These are phyloP conservation scores for Procavia capensis DNA, from an alignment of 2,113 vertebrate genomes.

Conservation along the genomic window DNA sequence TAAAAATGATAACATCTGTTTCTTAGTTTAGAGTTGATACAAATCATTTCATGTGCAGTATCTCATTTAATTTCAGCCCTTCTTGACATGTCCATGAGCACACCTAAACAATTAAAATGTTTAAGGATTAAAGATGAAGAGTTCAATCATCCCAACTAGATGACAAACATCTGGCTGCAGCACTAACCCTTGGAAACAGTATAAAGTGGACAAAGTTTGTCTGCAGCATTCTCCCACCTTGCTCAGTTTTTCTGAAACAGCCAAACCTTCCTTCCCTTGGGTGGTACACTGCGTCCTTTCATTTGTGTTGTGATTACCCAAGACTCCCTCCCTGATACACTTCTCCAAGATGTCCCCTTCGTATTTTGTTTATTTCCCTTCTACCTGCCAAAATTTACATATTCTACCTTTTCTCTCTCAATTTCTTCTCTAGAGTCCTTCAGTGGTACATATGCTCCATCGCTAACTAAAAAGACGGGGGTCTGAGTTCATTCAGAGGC, in stretches of 20 bases:
- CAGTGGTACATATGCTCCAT: not conserved
- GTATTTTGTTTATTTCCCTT: not conserved
- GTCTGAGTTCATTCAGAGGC: not conserved
- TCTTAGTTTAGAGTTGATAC: constrained; percentile 47
- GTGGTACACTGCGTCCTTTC: not conserved
- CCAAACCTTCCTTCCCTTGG: not conserved
- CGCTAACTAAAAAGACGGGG: not conserved
- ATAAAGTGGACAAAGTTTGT: not conserved
- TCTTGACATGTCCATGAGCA: constrained; percentile 64
- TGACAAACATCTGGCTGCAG: constrained; percentile 55
- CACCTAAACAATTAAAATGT: constrained; percentile 63
- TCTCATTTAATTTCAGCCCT: constrained; percentile 69
- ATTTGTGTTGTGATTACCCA: not conserved
- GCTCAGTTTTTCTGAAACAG: not conserved
- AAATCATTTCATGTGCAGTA: constrained; percentile 54
- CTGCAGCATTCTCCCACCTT: not conserved
- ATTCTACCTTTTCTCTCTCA: not conserved
- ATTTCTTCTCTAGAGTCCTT: not conserved
- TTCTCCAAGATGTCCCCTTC: not conserved
- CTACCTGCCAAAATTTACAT: not conserved
- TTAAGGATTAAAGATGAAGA: constrained; percentile 58
- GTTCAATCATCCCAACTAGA: not conserved
- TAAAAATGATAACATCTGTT: constrained; percentile 74
- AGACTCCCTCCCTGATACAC: not conserved
- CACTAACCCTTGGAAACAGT: not conserved